phyloP scores from a whole-genome alignment of 92 coral and sea anemone species.

The Paragorgia papillata region DNA sequence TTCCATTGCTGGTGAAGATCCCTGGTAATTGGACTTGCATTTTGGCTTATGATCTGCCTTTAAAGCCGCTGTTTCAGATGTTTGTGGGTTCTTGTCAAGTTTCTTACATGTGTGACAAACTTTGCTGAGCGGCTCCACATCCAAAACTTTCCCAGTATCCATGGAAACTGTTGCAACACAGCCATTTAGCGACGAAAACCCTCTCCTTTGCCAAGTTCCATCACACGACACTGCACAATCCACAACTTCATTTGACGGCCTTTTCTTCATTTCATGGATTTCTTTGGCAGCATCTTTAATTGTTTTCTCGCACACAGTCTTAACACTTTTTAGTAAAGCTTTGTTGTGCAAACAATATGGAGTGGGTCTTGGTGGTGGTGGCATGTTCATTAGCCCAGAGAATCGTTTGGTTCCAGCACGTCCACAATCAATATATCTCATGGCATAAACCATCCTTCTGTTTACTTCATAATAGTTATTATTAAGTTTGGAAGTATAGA shows the following conservation, averaged over 20 bases:
- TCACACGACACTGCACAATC: constrained; percentile 56
- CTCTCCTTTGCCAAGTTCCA: constrained; percentile 67
- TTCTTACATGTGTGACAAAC: no score
- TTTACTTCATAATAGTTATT: constrained; percentile 28
- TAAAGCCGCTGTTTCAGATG: no score
- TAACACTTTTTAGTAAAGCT: no score
- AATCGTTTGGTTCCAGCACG: constrained; percentile 29
- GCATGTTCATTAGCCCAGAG: constrained; percentile 19
- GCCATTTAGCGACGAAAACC: constrained; percentile 57
- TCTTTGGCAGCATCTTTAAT: constrained; percentile 44
- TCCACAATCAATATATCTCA: constrained; percentile 33
- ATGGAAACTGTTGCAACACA: constrained; percentile 42
- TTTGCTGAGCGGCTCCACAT: constrained; percentile 48
- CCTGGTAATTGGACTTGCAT: no score
- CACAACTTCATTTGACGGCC: constrained; percentile 4
- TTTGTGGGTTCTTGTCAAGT: no score
- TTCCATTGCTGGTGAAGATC: constrained; percentile 59
- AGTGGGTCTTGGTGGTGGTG: no score
- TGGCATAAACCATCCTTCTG: constrained; percentile 26
- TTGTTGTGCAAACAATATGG: no score
- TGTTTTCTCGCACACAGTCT: not conserved
- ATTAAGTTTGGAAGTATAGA: constrained; percentile 14
- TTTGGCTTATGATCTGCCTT: constrained; percentile 6
- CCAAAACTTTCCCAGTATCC: constrained; percentile 52
- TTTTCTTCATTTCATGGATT: constrained; percentile 7